Evolutionary conservation across 2,113 vertebrate genomes (phyloP).

Genomic region (Sphaerodactylus townsendi): DNA sequence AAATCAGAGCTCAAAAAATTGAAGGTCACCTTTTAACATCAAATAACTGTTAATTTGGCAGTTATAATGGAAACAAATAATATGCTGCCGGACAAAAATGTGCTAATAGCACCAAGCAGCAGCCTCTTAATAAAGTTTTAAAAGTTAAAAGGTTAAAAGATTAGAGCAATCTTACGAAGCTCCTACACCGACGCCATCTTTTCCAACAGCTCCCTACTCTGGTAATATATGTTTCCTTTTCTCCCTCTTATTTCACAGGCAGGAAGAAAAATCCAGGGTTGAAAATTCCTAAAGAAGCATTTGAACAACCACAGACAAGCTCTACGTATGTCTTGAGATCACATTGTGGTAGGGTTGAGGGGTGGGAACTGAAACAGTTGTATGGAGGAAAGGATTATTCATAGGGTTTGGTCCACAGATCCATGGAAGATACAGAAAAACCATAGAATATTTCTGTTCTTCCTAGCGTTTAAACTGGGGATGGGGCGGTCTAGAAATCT

Average conservation of each 20-base stretch:
- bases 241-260: conserved; percentile 70
- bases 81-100: too few species aligned
- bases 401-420: neutral
- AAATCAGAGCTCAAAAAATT: too few species aligned
- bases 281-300: conserved; percentile 90
- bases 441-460: neutral
- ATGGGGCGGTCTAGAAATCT: too few species aligned
- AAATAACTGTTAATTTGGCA: too few species aligned
- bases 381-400: neutral
- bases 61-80: too few species aligned
- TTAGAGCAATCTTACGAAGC: too few species aligned
- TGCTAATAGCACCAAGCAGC: too few species aligned
- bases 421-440: neutral
- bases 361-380: neutral
- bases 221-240: neutral
- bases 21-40: too few species aligned
- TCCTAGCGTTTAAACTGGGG: neutral
- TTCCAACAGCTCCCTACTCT: too few species aligned
- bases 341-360: neutral
- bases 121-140: too few species aligned
- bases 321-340: conserved; percentile 82
- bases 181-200: too few species aligned
- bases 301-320: conserved; percentile 87
- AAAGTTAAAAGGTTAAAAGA: too few species aligned
- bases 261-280: conserved; percentile 89